Percentiles rank a stretch among this genome's conserved stretches.
phyloP scores from a whole-genome alignment of 1,140 invertebrate species.

The Berghia stephanieae region DNA sequence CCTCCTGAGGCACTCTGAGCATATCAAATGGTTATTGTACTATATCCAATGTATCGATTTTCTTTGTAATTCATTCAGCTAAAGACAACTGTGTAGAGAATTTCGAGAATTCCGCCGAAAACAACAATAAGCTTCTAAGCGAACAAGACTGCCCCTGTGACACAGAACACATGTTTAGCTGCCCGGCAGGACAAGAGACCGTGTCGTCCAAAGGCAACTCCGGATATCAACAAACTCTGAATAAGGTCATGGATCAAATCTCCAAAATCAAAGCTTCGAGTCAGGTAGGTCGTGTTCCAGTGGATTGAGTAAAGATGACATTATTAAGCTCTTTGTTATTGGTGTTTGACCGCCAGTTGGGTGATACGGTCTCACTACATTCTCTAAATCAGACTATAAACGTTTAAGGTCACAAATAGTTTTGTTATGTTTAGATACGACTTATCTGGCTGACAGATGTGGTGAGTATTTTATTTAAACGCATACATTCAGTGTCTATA shows the following conservation, averaged over 20 bases:
- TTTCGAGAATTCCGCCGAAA: constrained; percentile 95
- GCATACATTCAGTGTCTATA: too few species aligned
- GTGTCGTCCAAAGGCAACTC: constrained; percentile 49
- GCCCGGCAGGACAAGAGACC: constrained; percentile 69
- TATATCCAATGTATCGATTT: not conserved
- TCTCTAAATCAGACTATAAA: too few species aligned
- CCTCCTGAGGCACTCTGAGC: too few species aligned
- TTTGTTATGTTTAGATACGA: too few species aligned
- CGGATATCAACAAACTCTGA: constrained; percentile 33
- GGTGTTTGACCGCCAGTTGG: not conserved
- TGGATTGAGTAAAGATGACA: not conserved
- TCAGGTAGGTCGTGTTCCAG: constrained; percentile 3
- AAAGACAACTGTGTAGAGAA: constrained; percentile 89
- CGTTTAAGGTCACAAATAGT: too few species aligned
- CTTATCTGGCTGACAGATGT: too few species aligned
- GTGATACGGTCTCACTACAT: not conserved
- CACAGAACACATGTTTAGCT: constrained; percentile 98
- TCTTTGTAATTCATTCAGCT: constrained; percentile 63
- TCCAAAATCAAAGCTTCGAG: constrained; percentile 31
- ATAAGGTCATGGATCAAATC: constrained; percentile 41
- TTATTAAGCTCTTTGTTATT: too few species aligned
- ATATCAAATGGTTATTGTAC: too few species aligned
- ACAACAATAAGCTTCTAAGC: constrained; percentile 84
- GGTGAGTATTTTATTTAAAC: too few species aligned
- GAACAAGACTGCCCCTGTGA: constrained; percentile 97